phyloP scores from a whole-genome alignment of 2,888 invertebrate species.

The Agelastica alni region DNA sequence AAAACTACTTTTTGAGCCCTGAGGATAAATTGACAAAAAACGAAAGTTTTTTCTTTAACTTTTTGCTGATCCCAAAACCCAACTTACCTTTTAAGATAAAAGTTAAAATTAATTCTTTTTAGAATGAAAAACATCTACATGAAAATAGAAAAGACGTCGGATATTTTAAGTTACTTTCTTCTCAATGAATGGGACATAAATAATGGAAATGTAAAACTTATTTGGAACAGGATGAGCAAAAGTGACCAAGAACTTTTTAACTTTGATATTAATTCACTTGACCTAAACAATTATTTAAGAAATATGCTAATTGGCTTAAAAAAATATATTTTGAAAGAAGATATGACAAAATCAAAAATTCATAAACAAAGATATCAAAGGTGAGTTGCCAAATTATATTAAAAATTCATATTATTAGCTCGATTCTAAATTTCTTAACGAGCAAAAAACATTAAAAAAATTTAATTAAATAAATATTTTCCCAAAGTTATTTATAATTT shows the following conservation, averaged over 20 bases:
- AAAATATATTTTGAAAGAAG: slow-evolving; percentile 42
- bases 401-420: too few relatives aligned
- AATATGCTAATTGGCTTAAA: slow-evolving; percentile 39
- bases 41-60: too few relatives aligned
- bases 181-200: slow-evolving; percentile 42
- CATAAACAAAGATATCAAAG: slow-evolving; percentile 36
- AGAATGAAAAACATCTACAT: slow-evolving; percentile 40
- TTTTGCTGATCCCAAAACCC: slow-evolving; percentile 14
- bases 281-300: slow-evolving; percentile 34
- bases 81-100: slow-evolving; percentile 22
- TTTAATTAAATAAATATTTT: too few relatives aligned
- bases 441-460: too few relatives aligned
- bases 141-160: slow-evolving; percentile 37
- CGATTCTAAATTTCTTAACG: too few relatives aligned
- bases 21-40: too few relatives aligned
- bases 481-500: background rate
- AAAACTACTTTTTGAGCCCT: too few relatives aligned
- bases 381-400: too few relatives aligned
- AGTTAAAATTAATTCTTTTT: too few relatives aligned
- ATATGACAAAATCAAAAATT: slow-evolving; percentile 34
- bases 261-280: slow-evolving; percentile 39
- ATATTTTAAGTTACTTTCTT: slow-evolving; percentile 38
- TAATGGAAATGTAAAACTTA: slow-evolving; percentile 35
- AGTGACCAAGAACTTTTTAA: slow-evolving; percentile 37
- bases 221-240: slow-evolving; percentile 37